phyloP scores from a whole-genome alignment of 1,140 invertebrate species.

The Cyclina sinensis region DNA sequence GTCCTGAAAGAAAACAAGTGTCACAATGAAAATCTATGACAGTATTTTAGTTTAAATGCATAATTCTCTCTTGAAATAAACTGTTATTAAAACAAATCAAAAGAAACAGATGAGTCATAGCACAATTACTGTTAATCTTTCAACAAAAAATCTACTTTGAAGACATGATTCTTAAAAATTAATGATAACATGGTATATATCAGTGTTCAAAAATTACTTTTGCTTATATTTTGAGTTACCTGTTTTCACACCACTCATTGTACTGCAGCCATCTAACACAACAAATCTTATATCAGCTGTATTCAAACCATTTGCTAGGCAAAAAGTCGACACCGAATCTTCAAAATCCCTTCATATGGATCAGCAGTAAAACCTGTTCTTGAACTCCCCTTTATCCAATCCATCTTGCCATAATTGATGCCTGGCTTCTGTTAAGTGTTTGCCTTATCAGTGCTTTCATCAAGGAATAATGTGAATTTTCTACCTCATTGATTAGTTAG shows the following conservation, averaged over 20 bases:
- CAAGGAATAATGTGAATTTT: conserved; percentile 27
- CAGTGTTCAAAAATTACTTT: too few relatives aligned
- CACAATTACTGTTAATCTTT: too few relatives aligned
- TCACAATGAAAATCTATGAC: too few relatives aligned
- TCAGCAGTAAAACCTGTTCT: not conserved
- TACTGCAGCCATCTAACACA: conserved; percentile 59
- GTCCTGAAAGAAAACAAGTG: too few relatives aligned
- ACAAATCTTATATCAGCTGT: conserved; percentile 29
- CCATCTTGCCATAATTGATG: conserved; percentile 37
- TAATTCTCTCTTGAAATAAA: too few relatives aligned
- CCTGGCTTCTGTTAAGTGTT: conserved; percentile 18
- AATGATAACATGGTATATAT: too few relatives aligned
- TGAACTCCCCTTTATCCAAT: not conserved
- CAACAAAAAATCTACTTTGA: too few relatives aligned
- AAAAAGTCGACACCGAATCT: conserved; percentile 8
- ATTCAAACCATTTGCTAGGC: not conserved
- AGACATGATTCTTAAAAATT: too few relatives aligned
- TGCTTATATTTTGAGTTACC: too few relatives aligned
- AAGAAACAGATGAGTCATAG: too few relatives aligned
- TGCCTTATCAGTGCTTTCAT: conserved; percentile 24
- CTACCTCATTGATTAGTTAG: not conserved
- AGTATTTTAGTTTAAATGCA: too few relatives aligned
- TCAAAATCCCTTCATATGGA: not conserved
- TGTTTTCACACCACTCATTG: conserved; percentile 50
- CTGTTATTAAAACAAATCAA: too few relatives aligned